Evolutionary conservation across 2,113 vertebrate species (phyloP).

Genomic region (Chlamydotis undulata): DNA sequence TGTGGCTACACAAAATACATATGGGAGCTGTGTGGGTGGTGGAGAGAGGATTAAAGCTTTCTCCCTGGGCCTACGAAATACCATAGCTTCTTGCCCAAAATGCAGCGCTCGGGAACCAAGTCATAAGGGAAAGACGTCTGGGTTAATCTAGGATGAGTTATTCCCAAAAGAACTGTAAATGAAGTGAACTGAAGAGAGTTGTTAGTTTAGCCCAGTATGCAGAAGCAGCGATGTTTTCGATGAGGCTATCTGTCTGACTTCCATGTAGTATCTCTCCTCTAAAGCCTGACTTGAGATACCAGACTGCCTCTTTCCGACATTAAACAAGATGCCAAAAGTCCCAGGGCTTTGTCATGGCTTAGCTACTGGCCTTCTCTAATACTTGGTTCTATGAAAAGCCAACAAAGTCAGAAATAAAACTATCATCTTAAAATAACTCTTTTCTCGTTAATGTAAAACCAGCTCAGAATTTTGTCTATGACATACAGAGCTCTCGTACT

Average conservation of each 20-base stretch:
- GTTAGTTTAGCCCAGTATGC: not conserved
- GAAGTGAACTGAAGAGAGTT: not conserved
- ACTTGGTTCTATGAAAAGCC: not conserved
- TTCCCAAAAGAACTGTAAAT: not conserved
- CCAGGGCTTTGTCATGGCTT: not conserved
- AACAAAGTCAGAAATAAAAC: not conserved
- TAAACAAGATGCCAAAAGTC: not conserved
- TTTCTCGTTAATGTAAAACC: not conserved
- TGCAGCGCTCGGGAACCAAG: not conserved
- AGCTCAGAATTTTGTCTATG: not conserved
- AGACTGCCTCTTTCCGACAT: not conserved
- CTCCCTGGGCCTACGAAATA: slow-evolving; percentile 16
- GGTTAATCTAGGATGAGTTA: slow-evolving; percentile 12
- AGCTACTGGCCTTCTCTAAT: not conserved
- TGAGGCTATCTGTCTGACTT: not conserved
- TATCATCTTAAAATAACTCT: not conserved
- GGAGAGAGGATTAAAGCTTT: slow-evolving; percentile 52
- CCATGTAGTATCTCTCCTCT: not conserved
- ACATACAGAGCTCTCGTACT: not conserved
- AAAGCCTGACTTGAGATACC: not conserved
- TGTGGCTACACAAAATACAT: slow-evolving; percentile 64
- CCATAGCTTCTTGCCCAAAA: slow-evolving; percentile 32
- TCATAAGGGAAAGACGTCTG: not conserved
- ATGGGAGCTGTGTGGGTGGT: slow-evolving; percentile 64
- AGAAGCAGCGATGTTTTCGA: not conserved